Evolutionary conservation across 2,797 vertebrate species (phyloP).

Genomic region (Falco berigora): DNA sequence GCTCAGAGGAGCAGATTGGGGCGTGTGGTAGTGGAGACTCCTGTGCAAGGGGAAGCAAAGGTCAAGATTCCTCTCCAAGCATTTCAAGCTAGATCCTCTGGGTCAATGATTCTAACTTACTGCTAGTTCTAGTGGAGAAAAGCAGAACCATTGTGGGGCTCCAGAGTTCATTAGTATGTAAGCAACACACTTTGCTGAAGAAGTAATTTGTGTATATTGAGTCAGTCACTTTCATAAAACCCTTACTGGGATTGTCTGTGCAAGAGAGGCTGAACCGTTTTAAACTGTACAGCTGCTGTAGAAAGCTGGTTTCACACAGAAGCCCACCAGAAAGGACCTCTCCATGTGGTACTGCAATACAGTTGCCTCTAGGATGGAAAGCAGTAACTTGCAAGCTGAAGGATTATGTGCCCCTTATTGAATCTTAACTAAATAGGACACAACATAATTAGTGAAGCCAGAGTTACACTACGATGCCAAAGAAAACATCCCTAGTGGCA

Average conservation of each 20-base stretch:
- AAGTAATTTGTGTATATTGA: neutral
- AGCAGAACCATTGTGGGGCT: neutral
- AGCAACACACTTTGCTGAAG: neutral
- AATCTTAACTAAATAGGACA: neutral
- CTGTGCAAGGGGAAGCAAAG: neutral
- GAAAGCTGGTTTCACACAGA: neutral
- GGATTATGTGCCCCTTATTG: neutral
- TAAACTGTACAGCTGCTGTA: neutral
- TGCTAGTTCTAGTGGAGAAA: neutral
- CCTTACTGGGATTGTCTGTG: neutral
- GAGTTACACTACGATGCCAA: neutral
- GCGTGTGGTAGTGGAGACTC: neutral
- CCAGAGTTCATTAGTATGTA: neutral
- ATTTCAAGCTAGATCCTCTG: neutral
- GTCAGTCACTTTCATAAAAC: neutral
- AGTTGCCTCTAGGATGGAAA: neutral
- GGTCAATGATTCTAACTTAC: neutral
- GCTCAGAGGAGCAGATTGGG: neutral
- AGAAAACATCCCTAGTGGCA: neutral
- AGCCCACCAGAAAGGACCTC: neutral
- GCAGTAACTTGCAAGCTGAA: neutral
- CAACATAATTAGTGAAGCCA: neutral
- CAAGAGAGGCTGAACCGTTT: neutral
- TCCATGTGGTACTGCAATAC: accelerated
- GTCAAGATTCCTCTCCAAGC: neutral